Evolutionary conservation across 2,797 vertebrate species (phyloP).

Genomic region (Falco peregrinus): DNA sequence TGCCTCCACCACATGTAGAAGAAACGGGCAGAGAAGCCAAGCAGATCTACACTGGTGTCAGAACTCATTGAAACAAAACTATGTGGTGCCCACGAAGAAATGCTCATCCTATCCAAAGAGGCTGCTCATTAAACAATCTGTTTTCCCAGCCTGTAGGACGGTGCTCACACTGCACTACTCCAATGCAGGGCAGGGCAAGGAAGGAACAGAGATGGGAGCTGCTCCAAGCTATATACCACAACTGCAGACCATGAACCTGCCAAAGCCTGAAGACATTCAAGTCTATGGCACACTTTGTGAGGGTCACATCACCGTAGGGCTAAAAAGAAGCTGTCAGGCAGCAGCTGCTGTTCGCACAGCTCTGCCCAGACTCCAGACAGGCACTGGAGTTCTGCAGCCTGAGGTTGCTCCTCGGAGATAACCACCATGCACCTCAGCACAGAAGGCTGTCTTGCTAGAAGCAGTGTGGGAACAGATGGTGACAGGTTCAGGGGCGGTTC

Average conservation of each 20-base stretch:
- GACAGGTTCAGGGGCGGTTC: neutral
- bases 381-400: neutral
- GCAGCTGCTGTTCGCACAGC: neutral
- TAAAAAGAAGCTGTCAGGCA: neutral
- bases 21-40: neutral
- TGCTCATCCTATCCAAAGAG: neutral
- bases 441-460: neutral
- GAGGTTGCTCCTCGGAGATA: neutral
- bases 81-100: neutral
- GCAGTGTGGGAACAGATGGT: neutral
- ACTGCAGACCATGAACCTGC: neutral
- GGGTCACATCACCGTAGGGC: neutral
- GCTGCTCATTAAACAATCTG: neutral
- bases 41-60: neutral
- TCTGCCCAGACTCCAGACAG: neutral
- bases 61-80: neutral
- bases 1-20: neutral
- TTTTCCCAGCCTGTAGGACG: neutral
- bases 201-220: neutral
- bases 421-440: neutral
- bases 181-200: neutral
- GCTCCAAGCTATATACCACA: neutral
- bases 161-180: neutral
- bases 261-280: neutral
- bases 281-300: neutral